Base-by-base conservation (phyloP, 2,113 vertebrate genomes). In the Clinocottus analis region DNA sequence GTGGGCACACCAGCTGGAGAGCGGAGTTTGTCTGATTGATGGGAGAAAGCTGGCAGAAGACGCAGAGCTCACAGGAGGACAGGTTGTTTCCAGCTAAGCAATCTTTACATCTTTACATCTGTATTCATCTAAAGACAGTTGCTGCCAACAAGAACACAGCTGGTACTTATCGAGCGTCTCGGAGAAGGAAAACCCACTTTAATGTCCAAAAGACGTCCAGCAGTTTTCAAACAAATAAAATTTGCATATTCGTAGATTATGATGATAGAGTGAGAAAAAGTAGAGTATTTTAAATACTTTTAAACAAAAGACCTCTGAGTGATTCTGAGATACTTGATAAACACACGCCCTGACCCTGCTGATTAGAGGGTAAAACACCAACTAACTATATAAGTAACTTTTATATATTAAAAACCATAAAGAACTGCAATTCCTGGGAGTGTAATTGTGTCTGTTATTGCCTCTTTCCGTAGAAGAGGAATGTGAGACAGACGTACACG, bases 1-100 rank as follows among this genome's bases (percentile, higher is more conserved):
- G 0, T 99, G 98, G 98, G 94, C 96, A 2, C 95, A 96, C 43
- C 95, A 96, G 89, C 95, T 99, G 67, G 94, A 96, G 75, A 89
- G 85, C 16, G 94, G 94, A 83, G 70, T 96, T 78, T 97, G 94
- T 92, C 94, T 99, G 75, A 95, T 99, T 59, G 96, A 97, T 58
- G 96, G 97, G 4, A 96, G 94, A 87, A 80, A 93, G 75, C 95
- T 95, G 76, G 94, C 93, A 21, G 93, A 93, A 77, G 95, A 97
- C 74, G 39, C 91, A 4, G 97, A 98, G 3, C 91, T 99, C 1
- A 62, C 96, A 41, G 91, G 94, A 75, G 96, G 96, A 82, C 96
- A 95, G 91, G 97, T 97, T 67, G 45, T 68, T 27, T 6, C 17
- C 33, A 49, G 49, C 2, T 31, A 16, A 17, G 9, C 25, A 39